Base-by-base conservation (phyloP, 2,797 vertebrate genomes). In the Scyliorhinus canicula region DNA sequence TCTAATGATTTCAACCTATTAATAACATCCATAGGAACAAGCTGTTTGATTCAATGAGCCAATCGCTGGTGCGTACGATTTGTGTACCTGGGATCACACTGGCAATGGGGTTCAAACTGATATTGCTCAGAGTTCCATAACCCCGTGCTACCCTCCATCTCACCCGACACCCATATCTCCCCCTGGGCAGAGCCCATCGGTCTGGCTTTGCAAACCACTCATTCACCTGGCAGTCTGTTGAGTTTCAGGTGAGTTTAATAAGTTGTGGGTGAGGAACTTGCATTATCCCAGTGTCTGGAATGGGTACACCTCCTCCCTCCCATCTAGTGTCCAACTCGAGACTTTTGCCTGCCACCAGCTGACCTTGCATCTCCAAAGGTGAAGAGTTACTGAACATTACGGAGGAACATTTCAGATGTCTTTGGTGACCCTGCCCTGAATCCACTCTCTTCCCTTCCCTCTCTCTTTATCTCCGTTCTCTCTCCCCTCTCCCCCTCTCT, bases 391-490 rank as follows among this genome's bases (percentile, higher is more conserved):
- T 60, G 57, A 0, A 60, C n/a, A n/a, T n/a, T n/a, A n/a, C n/a
- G n/a, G n/a, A n/a, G 84, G 79, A 82, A 24, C 24, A 47, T 24
- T 44, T 82, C 8, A 69, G 14, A 7, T 77, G 74, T n/a, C 8
- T n/a, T 79, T 67, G 65, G 67, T 77, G 74, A 79, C 40, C 24
- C 9, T 82, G 2, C 28, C 85, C 50, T 50, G 28, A 11, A 31
- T 26, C 8, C 31, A 7, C 1, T 21, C 28, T 0, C 7, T n/a
- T 3, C 4, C 5, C 1, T 0, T 0, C 4, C 21, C 40, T 1
- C 19, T 50, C 40, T n/a, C 3, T 8, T 8, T 3, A 3, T 19
- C 8, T 4, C 0, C 3, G 24, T 1, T 21, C n/a, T 2, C 60
- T 2, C 12, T 60, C 12, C 57, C 57, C 57, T 60, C 57, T 11